These are phyloP conservation scores for Darevskia mixta DNA, from an alignment of 2,797 vertebrate genomes.

Conservation along the genomic window DNA sequence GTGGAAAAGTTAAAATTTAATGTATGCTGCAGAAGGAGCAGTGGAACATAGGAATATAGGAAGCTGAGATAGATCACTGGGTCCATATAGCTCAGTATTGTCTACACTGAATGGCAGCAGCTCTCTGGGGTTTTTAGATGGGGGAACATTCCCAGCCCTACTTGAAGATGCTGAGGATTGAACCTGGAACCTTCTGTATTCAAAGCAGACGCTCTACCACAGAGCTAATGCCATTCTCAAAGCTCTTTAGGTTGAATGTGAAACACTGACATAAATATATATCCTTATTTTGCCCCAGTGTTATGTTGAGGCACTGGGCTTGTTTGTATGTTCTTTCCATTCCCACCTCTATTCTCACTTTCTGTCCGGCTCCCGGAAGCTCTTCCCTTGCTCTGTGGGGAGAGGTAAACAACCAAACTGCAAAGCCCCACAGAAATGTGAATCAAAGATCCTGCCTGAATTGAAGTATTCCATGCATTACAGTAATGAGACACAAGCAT, in stretches of 20 bases:
- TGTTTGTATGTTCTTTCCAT: neutral
- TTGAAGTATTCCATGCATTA: neutral
- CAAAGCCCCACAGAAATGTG: neutral
- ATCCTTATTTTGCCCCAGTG: neutral
- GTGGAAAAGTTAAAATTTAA: rapidly evolving
- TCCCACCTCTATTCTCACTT: too few species aligned
- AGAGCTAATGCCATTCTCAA: too few species aligned
- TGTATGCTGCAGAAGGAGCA: neutral
- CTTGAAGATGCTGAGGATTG: too few species aligned
- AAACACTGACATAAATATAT: neutral
- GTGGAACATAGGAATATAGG: neutral
- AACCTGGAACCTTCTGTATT: too few species aligned
- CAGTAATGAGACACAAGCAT: neutral
- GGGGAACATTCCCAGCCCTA: too few species aligned
- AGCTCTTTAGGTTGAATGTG: neutral
- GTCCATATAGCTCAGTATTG: too few species aligned
- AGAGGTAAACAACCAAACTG: neutral
- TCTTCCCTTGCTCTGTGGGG: neutral
- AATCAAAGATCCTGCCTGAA: neutral
- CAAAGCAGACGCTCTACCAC: too few species aligned
- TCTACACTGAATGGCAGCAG: too few species aligned
- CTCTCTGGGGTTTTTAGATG: too few species aligned
- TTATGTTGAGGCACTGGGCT: neutral
- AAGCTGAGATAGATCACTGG: too few species aligned
- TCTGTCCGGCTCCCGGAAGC: neutral